Base-by-base conservation (phyloP, 2,113 vertebrate genomes). In the Gopherus flavomarginatus region DNA sequence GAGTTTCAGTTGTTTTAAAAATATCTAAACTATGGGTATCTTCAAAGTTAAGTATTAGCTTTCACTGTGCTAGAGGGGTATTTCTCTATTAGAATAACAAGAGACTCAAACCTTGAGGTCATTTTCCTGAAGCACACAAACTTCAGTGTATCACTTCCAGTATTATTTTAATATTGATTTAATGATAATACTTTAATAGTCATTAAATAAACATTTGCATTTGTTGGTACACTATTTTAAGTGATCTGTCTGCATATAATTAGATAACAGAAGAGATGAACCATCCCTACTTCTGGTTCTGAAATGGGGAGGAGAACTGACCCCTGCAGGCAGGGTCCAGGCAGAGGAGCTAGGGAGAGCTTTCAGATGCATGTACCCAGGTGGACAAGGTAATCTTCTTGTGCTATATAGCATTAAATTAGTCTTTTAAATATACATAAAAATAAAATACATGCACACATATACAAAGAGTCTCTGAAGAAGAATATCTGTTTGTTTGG, bases 321-420 rank as follows among this genome's bases (percentile, higher is more conserved):
- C 99, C 12, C 99, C 99, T 89, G 99, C 99, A 38, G 99, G 99
- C 96, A 98, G 99, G 81, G 99, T 99, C 49, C 99, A 99, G 97
- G 99, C 99, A 35, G 99, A 99, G 83, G 99, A 99, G 94, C 98
- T 99, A 86, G 99, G 99, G 91, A 98, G 99, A 94, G 99, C 99
- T 90, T 99, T 99, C 95, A 98, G 99, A 95, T 99, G 99, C 97
- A 99, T 99, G 99, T 99, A 99, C 96, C 99, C 99, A 81, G 99
- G 99, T 90, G 99, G 99, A 97, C 99, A 99, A 99, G 99, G 99
- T 99, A 98, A 98, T 92, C 72, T 62, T 92, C 90, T 54, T 80
- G 16, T 54, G 1, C 29, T 69, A 16, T 81, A 19, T 92, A 3
- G 11, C 19, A 26, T 83, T 83, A 83, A 77, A 47, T 24, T 29